Percentiles rank a stretch among this genome's conserved stretches.
phyloP scores from a whole-genome alignment of 2,113 vertebrate genomes.

The Synodontis membranacea region DNA sequence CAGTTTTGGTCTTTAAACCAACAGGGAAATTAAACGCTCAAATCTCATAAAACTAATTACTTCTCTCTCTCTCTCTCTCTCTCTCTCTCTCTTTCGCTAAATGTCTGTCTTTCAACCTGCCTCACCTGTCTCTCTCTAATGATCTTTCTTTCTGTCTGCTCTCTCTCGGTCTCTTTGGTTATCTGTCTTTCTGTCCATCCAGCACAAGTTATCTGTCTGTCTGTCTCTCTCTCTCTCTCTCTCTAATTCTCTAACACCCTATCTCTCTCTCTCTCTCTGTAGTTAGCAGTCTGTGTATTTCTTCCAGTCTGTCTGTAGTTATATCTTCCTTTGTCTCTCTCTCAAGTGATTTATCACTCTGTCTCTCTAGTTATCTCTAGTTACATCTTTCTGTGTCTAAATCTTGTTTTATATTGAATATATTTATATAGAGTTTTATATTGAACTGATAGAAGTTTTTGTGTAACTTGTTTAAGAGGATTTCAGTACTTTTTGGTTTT shows the following conservation, averaged over 20 bases:
- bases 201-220: no score
- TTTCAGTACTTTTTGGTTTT: not conserved
- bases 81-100: not conserved
- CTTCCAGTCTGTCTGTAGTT: not conserved
- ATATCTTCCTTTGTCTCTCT: not conserved
- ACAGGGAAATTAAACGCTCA: conserved; percentile 3
- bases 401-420: not conserved
- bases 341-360: not conserved
- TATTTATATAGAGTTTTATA: not conserved
- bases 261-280: not conserved
- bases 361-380: not conserved
- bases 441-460: not conserved
- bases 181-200: not conserved
- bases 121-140: not conserved
- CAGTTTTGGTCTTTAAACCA: conserved; percentile 17
- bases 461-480: not conserved
- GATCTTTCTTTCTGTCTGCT: not conserved
- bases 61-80: not conserved
- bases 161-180: not conserved
- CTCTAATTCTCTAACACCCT: not conserved
- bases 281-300: not conserved
- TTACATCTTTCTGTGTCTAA: not conserved
- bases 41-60: conserved; percentile 22
- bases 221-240: not conserved
- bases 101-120: not conserved